Conservation (phyloP, 1,140 invertebrate genomes). For the Saccostrea glomerata region DNA sequence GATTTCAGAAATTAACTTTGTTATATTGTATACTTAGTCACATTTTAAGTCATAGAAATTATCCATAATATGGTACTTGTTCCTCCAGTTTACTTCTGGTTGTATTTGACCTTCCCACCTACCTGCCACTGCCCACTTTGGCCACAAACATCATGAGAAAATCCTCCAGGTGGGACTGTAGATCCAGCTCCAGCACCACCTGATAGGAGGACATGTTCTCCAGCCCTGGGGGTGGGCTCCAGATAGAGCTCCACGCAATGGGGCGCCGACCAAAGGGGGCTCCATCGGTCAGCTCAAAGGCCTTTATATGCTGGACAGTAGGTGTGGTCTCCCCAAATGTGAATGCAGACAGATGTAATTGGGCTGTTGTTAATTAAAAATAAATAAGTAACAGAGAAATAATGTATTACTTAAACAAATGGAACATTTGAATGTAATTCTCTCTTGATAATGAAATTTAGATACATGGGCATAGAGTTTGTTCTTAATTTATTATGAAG, state of each 20-base stretch:
- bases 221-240: slow-evolving; percentile 70
- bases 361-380: slow-evolving; percentile 50
- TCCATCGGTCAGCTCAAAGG: slow-evolving; percentile 73
- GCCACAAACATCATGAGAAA: slow-evolving; percentile 81
- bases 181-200: slow-evolving; percentile 80
- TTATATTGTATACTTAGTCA: no score
- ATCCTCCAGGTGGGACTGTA: slow-evolving; percentile 80
- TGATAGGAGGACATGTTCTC: slow-evolving; percentile 75
- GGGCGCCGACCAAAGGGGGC: slow-evolving; percentile 68
- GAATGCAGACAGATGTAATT: slow-evolving; percentile 69
- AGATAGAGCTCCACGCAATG: slow-evolving; percentile 69
- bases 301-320: slow-evolving; percentile 66
- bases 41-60: no score
- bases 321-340: slow-evolving; percentile 73
- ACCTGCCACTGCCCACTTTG: slow-evolving; percentile 81
- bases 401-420: no score
- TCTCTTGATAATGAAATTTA: no score
- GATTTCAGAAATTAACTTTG: no score
- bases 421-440: no score
- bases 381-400: no score
- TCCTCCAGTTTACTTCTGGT: no score
- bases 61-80: no score
- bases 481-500: no score
- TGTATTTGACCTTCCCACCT: slow-evolving; percentile 51
- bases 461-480: no score